A percentile compares a stretch with the other conserved stretches of the same genome.
phyloP scores from a whole-genome alignment of 1,140 invertebrate species.

The Lordiphosa stackelbergi region DNA sequence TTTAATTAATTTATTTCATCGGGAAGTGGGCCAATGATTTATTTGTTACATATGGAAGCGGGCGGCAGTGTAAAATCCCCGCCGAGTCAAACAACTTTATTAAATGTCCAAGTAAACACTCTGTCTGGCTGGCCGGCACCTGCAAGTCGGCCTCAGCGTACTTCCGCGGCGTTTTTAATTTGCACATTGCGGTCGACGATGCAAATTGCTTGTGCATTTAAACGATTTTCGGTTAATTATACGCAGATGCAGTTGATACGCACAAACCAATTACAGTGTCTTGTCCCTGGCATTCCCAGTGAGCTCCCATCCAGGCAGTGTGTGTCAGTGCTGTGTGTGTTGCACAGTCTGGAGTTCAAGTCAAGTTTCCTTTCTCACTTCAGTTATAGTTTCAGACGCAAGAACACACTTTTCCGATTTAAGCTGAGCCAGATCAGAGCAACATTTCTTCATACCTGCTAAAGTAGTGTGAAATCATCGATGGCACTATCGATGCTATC shows the following conservation, averaged over 20 bases:
- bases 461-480: too few species aligned
- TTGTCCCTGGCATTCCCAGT: too few species aligned
- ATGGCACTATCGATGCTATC: too few species aligned
- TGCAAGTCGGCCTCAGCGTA: slow-evolving; percentile 21
- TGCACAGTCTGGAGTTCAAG: too few species aligned
- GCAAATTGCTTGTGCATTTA: slow-evolving; percentile 43
- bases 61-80: slow-evolving; percentile 54
- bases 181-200: slow-evolving; percentile 49
- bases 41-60: slow-evolving; percentile 74
- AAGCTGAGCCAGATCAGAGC: too few species aligned
- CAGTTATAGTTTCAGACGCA: too few species aligned
- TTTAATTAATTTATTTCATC: slow-evolving; percentile 71
- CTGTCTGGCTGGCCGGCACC: slow-evolving; percentile 15
- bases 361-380: too few species aligned
- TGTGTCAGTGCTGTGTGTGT: too few species aligned
- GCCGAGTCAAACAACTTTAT: slow-evolving; percentile 67
- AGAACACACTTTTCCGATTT: too few species aligned
- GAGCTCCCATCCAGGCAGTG: too few species aligned
- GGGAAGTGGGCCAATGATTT: slow-evolving; percentile 74
- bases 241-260: slow-evolving; percentile 52
- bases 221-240: slow-evolving; percentile 74
- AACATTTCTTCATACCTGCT: too few species aligned
- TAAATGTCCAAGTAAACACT: slow-evolving; percentile 71
- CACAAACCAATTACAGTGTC: slow-evolving; percentile 11
- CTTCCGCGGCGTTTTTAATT: slow-evolving; percentile 56